Percentiles rank a stretch among this genome's conserved stretches.
Evolutionary conservation across 2,113 vertebrate genomes (phyloP).

Genomic region (Chrysemys picta): DNA sequence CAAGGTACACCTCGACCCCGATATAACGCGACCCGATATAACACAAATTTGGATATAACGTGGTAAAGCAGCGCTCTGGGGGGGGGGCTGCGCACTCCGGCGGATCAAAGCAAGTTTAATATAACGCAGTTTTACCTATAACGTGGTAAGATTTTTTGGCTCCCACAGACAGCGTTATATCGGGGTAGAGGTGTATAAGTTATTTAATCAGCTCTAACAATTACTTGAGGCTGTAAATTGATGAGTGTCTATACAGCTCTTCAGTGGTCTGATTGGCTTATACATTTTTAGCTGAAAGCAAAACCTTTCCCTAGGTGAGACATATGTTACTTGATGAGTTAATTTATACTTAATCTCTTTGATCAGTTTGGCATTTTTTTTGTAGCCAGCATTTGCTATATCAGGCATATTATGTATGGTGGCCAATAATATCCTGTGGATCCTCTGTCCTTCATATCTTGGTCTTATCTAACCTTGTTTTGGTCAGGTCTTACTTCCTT

Average conservation of each 20-base stretch:
- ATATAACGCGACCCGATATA: no score
- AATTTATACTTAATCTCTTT: not conserved
- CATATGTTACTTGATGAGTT: not conserved
- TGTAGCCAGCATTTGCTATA: not conserved
- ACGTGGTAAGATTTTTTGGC: no score
- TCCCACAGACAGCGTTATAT: no score
- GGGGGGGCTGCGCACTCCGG: no score
- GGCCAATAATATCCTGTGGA: not conserved
- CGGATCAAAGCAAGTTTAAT: no score
- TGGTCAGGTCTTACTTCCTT: not conserved
- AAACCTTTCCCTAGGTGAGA: not conserved
- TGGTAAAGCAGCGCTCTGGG: no score
- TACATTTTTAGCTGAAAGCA: not conserved
- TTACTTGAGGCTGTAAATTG: not conserved
- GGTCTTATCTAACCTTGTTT: not conserved
- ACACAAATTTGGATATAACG: no score
- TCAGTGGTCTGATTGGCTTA: not conserved
- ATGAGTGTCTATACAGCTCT: not conserved
- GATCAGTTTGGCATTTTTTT: not conserved
- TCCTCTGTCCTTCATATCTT: not conserved
- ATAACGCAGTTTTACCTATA: no score
- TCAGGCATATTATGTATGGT: not conserved
- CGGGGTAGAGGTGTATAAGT: not conserved
- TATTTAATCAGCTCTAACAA: constrained; percentile 24
- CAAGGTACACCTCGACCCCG: not conserved